Evolutionary conservation across 30 jellyfish, hydroid and myxozoan genomes (phyloP), one percentile per base, ranked within the genome.

Genomic region (Catostylus mosaicus): DNA sequence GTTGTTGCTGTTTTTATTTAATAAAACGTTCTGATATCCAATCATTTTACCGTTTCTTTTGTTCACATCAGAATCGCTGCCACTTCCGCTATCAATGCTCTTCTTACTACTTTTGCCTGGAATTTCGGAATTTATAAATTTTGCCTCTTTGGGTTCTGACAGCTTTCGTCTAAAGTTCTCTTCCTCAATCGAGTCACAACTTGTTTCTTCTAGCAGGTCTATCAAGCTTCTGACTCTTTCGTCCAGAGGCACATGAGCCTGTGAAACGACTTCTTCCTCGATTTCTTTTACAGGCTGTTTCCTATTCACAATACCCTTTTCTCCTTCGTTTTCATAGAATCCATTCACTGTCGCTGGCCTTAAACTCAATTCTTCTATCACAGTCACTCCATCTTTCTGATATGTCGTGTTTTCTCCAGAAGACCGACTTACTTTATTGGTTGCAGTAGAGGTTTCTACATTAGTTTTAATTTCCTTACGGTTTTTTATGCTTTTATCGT

Each of bases 141-240:
- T 14, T 31, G 16, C 47, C 0, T 47, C 60, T 26, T 43, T 46
- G 0, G 45, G 19, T 32, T 77, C 27, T 12, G 74, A 33, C n/a
- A 43, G 32, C 77, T 38, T 40, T 57, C 75, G 30, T 37, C 86
- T 70, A 45, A 12, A 62, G 5, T 9, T 40, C 63, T 61, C 92
- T 40, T 82, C 86, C 62, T 82, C 92, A 16, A 60, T 69, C 29
- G 86, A 50, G 54, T 82, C 92, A 19, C 82, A 82, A 34, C 82
- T 82, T 24, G 92, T 68, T 46, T 82, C 92, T 26, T 82, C 92
- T 27, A 82, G 61, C 80, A 82, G 26, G 69, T 82, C 92, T 50
- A 82, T 68, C 71, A 82, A 61, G 35, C 62, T 62, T 8, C 18
- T 8, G 14, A 74, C 67, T 18, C 52, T 34, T 45, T 60, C 70